Evolutionary conservation across 2,888 invertebrate species (phyloP), one percentile per base, ranked within the genome.

Genomic region (Cheilosia impressa): DNA sequence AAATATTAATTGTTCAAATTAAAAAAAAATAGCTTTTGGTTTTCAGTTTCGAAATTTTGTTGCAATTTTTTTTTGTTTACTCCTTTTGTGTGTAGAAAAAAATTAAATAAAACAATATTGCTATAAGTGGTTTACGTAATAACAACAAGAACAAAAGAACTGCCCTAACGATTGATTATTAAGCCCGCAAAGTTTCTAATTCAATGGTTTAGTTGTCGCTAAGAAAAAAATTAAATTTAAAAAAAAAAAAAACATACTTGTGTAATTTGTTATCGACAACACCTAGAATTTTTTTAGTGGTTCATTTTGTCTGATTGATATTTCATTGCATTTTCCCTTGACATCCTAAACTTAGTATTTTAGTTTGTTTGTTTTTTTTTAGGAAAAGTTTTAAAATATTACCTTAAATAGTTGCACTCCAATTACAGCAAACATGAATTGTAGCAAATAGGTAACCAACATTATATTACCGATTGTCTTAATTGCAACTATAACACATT

Each of bases 361-460:
- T 27, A 22, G 22, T 27, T 27, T 34, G 2, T 78, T 87, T 87
- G 78, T 69, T 69, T 55, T 43, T 87, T 87, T 80, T 85, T 85
- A 87, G 89, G 13, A 71, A 71, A 65, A 17, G 60, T 55, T 52
- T 55, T 24, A 72, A 68, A 68, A 50, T 79, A 90, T 92, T 92
- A 92, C 92, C 92, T 99, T 99, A 95, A 99, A 99, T 91, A 99
- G 96, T 95, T 99, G 99, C 93, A 99, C 99, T 94, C 99, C 99
- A 93, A 99, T 99, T 93, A 99, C 99, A 94, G 99, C 99, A 94
- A 99, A 99, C 99, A 99, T 99, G 95, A 99, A 99, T 96, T 99
- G 98, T 93, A 99, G 97, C 93, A 99, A 97, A 95, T 98, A 98
- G 93, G 99, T 99, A 94, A 99, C 99, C 96, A 99, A 95, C 96